Conservation (phyloP, 2,797 vertebrate genomes). For the Petrocephalus schoutedeni region DNA sequence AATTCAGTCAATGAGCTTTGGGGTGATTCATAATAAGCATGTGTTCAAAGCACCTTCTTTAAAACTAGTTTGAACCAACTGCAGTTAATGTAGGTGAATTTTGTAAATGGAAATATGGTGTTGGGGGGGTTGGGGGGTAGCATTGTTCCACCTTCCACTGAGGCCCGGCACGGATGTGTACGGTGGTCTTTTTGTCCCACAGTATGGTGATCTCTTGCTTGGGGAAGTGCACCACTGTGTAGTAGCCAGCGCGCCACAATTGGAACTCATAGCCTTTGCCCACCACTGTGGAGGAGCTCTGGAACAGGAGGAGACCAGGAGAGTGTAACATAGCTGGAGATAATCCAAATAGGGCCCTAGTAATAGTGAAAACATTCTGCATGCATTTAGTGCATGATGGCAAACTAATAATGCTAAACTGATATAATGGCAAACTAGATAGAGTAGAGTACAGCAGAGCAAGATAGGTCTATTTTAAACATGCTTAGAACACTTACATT, state of each 20-base stretch:
- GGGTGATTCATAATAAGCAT: not conserved
- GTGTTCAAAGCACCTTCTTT: not conserved
- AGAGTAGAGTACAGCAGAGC: not conserved
- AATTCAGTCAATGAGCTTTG: not conserved
- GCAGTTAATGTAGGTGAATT: not conserved
- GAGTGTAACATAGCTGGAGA: not conserved
- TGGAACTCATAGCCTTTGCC: conserved; percentile 77
- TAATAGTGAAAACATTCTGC: not conserved
- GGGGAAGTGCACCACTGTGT: conserved; percentile 83
- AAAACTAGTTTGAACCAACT: not conserved
- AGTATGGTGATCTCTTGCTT: conserved; percentile 85
- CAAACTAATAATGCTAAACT: not conserved
- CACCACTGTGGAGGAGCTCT: conserved; percentile 68
- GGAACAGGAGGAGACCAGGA: conserved; percentile 18
- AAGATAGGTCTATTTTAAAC: not conserved
- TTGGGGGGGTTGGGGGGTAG: not conserved
- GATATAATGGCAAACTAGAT: not conserved
- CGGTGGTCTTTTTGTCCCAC: conserved; percentile 94
- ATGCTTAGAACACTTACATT: no score
- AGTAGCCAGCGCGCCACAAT: conserved; percentile 88
- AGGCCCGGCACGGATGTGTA: conserved; percentile 89
- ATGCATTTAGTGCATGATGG: not conserved
- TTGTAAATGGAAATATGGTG: not conserved
- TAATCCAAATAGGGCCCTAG: no score
- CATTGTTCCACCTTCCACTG: conserved; percentile 79